phyloP scores from a whole-genome alignment of 2,888 invertebrate species.

The Hydrotaea diabolus region DNA sequence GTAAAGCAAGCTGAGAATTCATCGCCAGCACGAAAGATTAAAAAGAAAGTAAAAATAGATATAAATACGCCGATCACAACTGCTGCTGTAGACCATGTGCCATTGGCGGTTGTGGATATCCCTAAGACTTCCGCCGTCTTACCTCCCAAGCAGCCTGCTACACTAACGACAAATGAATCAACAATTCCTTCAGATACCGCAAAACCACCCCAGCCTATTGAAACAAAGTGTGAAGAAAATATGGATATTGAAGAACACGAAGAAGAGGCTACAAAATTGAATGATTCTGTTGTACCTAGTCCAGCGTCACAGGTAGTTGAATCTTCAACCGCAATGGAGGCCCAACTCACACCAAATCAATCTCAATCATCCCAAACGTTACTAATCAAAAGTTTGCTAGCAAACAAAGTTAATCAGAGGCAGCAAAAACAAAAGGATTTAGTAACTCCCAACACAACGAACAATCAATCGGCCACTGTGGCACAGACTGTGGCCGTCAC shows the following conservation, averaged over 20 bases:
- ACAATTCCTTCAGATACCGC: neutral
- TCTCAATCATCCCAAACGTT: constrained; percentile 83
- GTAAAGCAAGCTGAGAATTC: constrained; percentile 30
- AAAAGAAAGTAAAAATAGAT: constrained; percentile 69
- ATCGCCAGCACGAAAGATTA: constrained; percentile 65
- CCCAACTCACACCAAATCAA: constrained; percentile 21
- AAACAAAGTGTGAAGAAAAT: constrained; percentile 50
- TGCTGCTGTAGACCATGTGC: neutral
- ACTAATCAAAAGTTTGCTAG: constrained; percentile 95
- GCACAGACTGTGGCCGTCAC: constrained; percentile 69
- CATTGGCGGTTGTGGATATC: neutral
- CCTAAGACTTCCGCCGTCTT: constrained; percentile 11
- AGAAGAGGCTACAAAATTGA: constrained; percentile 24
- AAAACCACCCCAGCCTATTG: constrained; percentile 5
- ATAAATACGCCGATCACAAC: neutral
- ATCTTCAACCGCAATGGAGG: constrained; percentile 8
- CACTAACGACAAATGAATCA: neutral
- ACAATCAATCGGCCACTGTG: constrained; percentile 70
- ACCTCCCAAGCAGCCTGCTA: neutral
- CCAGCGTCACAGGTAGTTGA: neutral
- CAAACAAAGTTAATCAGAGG: constrained; percentile 92
- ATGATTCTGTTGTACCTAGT: neutral
- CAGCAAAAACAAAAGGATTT: constrained; percentile 85
- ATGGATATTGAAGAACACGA: constrained; percentile 53
- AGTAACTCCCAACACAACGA: constrained; percentile 79